phyloP scores from a whole-genome alignment of 1,140 invertebrate species.

The Acromyrmex charruanus region DNA sequence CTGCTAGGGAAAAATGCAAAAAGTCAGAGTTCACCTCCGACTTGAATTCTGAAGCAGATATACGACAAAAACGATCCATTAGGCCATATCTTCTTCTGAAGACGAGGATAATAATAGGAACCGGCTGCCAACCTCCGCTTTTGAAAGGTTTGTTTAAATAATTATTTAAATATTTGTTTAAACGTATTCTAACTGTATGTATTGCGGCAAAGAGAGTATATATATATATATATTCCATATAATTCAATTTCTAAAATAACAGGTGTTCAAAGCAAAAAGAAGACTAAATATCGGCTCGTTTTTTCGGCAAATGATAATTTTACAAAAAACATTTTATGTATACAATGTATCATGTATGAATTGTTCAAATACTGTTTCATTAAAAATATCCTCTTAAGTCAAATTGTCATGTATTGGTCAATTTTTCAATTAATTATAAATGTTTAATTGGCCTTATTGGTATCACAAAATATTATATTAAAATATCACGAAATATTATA shows the following conservation, averaged over 20 bases:
- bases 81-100: too few relatives aligned
- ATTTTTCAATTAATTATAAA: slow-evolving; percentile 20
- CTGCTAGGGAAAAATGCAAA: too few relatives aligned
- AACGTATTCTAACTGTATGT: not conserved
- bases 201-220: not conserved
- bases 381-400: not conserved
- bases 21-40: too few relatives aligned
- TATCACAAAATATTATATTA: too few relatives aligned
- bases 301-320: not conserved
- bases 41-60: too few relatives aligned
- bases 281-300: not conserved
- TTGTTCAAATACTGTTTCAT: slow-evolving; percentile 10
- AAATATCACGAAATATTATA: slow-evolving; percentile 4
- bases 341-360: not conserved
- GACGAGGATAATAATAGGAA: not conserved
- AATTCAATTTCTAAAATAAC: too few relatives aligned
- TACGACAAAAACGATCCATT: too few relatives aligned
- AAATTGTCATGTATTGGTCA: not conserved
- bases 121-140: not conserved
- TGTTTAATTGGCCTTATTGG: not conserved
- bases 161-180: slow-evolving; percentile 12
- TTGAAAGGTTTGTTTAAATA: slow-evolving; percentile 2
- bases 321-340: slow-evolving; percentile 1
- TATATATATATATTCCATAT: too few relatives aligned
- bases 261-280: too few relatives aligned